Evolutionary conservation across 2,888 invertebrate species (phyloP).

Genomic region (Disparrhopalites patrizii): DNA sequence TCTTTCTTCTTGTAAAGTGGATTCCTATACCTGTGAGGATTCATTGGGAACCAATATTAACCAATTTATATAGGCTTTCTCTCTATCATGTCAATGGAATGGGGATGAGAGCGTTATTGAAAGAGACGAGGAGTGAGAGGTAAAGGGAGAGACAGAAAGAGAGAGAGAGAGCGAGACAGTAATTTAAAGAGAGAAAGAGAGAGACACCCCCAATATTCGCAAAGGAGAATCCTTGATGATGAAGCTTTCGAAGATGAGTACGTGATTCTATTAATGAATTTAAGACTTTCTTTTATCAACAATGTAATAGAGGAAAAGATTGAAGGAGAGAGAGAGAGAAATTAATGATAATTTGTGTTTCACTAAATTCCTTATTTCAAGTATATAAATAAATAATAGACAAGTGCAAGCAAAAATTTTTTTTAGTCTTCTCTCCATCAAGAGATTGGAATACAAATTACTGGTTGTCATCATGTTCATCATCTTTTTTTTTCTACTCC

Average conservation of each 20-base stretch:
- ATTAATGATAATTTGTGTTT: neutral
- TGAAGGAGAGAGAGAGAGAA: neutral
- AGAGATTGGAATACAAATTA: no score
- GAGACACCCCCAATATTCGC: no score
- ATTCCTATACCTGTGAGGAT: neutral
- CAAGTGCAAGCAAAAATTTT: neutral
- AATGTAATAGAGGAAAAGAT: neutral
- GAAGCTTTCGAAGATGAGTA: neutral
- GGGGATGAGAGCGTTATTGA: neutral
- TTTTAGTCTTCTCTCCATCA: neutral
- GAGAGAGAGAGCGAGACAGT: neutral
- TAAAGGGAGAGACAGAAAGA: neutral
- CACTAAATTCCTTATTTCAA: neutral
- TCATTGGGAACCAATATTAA: neutral
- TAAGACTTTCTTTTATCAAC: neutral
- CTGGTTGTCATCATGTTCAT: no score
- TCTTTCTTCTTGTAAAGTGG: neutral
- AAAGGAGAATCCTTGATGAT: no score
- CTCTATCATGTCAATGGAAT: no score
- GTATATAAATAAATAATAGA: neutral
- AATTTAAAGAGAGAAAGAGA: neutral
- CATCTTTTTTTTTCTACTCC: neutral
- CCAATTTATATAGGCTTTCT: neutral
- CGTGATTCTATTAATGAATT: slow-evolving; percentile 8
- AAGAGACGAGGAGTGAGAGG: neutral